Base-by-base conservation (phyloP, 2,888 invertebrate species). In the Cremastinae sp. region DNA sequence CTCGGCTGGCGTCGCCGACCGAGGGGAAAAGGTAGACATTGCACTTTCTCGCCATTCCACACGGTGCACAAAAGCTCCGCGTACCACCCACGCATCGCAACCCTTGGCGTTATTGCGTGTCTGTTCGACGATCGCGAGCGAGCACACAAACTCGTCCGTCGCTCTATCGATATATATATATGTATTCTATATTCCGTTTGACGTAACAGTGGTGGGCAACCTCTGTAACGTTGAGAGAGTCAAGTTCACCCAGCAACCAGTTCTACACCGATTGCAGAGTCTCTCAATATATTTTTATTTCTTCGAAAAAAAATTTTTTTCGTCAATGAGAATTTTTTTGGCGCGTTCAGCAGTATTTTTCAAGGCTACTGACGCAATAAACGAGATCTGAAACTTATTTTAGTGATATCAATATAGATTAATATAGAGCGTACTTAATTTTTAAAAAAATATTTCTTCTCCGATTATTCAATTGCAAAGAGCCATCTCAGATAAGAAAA, bases 41-140 rank as follows among this genome's bases (percentile, higher is more conserved):
- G 84, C 84, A 84, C 84, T 84, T 82, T 83, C 81, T 80, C 81
- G 80, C 82, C 54, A 49, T 64, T 64, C 66, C 75, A 43, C 36
- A 58, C 61, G 56, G 47, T 43, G 41, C 71, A 64, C 61, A 38
- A 38, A 34, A 69, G 28, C 66, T 73, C 78, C 47, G 64, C 65
- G 71, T 62, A 68, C 78, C 79, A 78, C 79, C 78, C 82, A 79
- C 83, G 80, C 81, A 76, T 74, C 75, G n/a, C n/a, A 9, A 53
- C 74, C 81, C 79, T 76, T 76, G 10, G 73, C 74, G 78, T 69
- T 65, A 69, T 49, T 66, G 64, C 69, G 62, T 78, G 65, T 74
- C 64, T 70, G 62, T 77, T 70, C 64, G 56, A 70, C 71, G 59
- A 43, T 65, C 16, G 12, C 56, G 14, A 12, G 59, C 51, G n/a